phyloP scores from a whole-genome alignment of 1,140 invertebrate species.

The Nephotettix cincticeps region DNA sequence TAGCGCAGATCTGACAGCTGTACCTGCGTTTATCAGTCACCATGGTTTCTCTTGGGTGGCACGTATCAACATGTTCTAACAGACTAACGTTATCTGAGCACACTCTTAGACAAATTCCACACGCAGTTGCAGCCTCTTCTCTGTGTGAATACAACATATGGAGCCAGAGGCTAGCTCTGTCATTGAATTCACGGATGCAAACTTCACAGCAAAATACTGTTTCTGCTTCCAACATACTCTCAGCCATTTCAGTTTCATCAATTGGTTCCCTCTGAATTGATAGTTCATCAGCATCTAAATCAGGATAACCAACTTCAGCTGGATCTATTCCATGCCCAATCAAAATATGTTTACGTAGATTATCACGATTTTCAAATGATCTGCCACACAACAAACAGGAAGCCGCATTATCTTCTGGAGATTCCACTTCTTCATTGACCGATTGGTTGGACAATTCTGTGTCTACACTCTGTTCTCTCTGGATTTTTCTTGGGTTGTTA shows the following conservation, averaged over 20 bases:
- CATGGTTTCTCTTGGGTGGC: conserved; percentile 43
- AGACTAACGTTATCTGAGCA: conserved; percentile 53
- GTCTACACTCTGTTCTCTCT: conserved; percentile 33
- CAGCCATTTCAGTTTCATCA: conserved; percentile 33
- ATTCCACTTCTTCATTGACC: not conserved
- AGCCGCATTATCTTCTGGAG: not conserved
- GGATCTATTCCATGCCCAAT: conserved; percentile 50
- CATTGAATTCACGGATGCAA: conserved; percentile 54
- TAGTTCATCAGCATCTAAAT: not conserved
- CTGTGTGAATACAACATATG: conserved; percentile 58
- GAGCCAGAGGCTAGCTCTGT: conserved; percentile 55
- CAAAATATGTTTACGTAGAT: conserved; percentile 51
- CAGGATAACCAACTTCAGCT: conserved; percentile 30
- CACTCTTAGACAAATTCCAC: conserved; percentile 58
- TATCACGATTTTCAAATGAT: conserved; percentile 15
- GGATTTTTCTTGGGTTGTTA: conserved; percentile 41
- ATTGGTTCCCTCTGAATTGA: conserved; percentile 11
- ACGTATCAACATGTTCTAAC: conserved; percentile 53
- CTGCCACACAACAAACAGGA: conserved; percentile 37
- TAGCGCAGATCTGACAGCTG: conserved; percentile 54
- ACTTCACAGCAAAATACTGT: conserved; percentile 54
- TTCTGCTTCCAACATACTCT: conserved; percentile 43
- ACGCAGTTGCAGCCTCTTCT: conserved; percentile 55
- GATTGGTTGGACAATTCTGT: not conserved
- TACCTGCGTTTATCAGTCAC: conserved; percentile 41